A percentile compares a stretch with the other conserved stretches of the same genome.
phyloP scores from a whole-genome alignment of 64 coral and sea anemone genomes.

The Dendrophyllia cribrosa region DNA sequence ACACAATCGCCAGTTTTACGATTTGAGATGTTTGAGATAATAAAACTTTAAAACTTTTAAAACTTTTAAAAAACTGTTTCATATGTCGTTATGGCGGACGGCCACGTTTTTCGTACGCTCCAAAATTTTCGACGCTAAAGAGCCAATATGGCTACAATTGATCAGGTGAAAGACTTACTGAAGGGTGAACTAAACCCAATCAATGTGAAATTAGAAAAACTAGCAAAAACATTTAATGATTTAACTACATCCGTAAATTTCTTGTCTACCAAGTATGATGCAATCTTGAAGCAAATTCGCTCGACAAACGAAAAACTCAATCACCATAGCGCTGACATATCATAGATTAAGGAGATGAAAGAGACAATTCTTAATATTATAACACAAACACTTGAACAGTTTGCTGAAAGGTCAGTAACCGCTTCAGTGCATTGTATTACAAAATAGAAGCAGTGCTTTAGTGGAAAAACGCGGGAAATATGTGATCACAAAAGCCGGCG shows the following conservation, averaged over 20 bases:
- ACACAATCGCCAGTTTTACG: too few species aligned
- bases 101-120: slow-evolving; percentile 1
- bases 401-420: too few species aligned
- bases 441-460: too few species aligned
- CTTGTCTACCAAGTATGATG: slow-evolving; percentile 31
- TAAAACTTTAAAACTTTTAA: too few species aligned
- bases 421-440: too few species aligned
- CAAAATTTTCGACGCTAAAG: not conserved
- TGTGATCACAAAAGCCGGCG: too few species aligned
- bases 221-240: slow-evolving; percentile 16
- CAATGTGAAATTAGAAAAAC: slow-evolving; percentile 24
- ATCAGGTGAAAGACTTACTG: slow-evolving; percentile 10
- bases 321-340: not conserved
- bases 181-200: slow-evolving; percentile 9
- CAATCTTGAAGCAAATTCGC: not conserved
- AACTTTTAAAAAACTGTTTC: not conserved
- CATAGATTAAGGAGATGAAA: not conserved
- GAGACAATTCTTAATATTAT: too few species aligned
- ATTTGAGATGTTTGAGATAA: too few species aligned
- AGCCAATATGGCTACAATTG: slow-evolving; percentile 18
- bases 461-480: too few species aligned
- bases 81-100: slow-evolving; percentile 41
- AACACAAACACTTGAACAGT: too few species aligned
- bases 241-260: slow-evolving; percentile 2
- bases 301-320: not conserved